Evolutionary conservation across 2,888 invertebrate genomes (phyloP), one percentile per base, ranked within the genome.

Genomic region (Nomada ferruginata): DNA sequence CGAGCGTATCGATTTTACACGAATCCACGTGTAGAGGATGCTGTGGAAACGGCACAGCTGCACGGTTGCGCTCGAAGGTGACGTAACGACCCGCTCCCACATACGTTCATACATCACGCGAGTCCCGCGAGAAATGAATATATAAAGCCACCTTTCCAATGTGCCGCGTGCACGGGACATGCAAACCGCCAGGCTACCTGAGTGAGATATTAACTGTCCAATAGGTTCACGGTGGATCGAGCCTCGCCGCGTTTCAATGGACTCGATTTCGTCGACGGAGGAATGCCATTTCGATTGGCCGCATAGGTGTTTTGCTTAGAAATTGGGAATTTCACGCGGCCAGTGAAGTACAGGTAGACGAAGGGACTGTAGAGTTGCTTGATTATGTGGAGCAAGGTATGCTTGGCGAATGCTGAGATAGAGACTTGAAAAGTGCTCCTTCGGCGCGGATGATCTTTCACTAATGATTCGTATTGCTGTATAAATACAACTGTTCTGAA

Each of bases 131-230:
- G 90, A 89, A 91, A 90, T 89, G 89, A 90, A 89, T 90, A 87
- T 87, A 87, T 90, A 91, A 90, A 91, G 84, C 86, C 84, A 85
- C 89, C 90, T 91, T 91, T 91, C 89, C 85, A 90, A 91, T 91
- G 79, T 76, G 64, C 76, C 73, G 74, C 72, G 60, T 59, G 55
- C 84, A 71, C 70, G 76, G 80, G 75, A 85, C 83, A 83, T 75
- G 83, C 73, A 72, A 83, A 69, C 82, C 64, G 59, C 64, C 61
- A 36, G 61, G 83, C 89, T 84, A 84, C 78, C 75, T 71, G 76
- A 85, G 87, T 89, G 85, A 84, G 87, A 88, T 86, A 88, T 87
- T 89, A 89, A 86, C 89, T 87, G 89, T 87, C 80, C 87, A 78
- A 87, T 86, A 76, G 76, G 73, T 83, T 83, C 82, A 71, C 71